phyloP scores from a whole-genome alignment of 2,797 vertebrate species.

The Tachyglossus aculeatus region DNA sequence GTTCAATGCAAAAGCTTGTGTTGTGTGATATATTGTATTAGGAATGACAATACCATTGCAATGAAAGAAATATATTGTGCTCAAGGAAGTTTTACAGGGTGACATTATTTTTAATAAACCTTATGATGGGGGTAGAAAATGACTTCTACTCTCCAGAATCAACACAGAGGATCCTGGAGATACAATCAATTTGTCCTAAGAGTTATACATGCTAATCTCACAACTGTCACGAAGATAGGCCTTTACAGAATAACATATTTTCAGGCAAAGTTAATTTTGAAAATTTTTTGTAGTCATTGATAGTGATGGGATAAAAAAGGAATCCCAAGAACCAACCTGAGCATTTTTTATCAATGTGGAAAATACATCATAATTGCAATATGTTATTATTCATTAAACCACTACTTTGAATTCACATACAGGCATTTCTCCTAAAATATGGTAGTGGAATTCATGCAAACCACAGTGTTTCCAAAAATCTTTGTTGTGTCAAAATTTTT shows the following conservation, averaged over 20 bases:
- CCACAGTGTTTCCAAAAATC: no score
- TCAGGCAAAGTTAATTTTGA: not conserved
- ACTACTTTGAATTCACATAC: no score
- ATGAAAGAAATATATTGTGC: not conserved
- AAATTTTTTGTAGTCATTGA: not conserved
- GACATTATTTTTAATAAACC: not conserved
- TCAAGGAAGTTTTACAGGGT: not conserved
- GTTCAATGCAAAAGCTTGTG: not conserved
- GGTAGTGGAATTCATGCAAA: no score
- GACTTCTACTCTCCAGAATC: not conserved
- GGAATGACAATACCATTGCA: not conserved
- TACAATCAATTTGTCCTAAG: not conserved
- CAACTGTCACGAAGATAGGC: not conserved
- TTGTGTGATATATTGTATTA: not conserved
- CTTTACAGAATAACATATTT: not conserved
- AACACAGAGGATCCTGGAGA: not conserved
- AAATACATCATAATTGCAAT: no score
- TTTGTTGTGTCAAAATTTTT: no score
- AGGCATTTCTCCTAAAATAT: no score
- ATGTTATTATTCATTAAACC: no score
- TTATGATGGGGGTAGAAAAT: not conserved
- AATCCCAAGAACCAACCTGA: no score
- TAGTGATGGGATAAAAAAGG: no score
- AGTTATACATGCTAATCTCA: not conserved
- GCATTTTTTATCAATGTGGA: no score